Conservation (phyloP, 1,140 invertebrate species). For the Tetragnatha versicolor region DNA sequence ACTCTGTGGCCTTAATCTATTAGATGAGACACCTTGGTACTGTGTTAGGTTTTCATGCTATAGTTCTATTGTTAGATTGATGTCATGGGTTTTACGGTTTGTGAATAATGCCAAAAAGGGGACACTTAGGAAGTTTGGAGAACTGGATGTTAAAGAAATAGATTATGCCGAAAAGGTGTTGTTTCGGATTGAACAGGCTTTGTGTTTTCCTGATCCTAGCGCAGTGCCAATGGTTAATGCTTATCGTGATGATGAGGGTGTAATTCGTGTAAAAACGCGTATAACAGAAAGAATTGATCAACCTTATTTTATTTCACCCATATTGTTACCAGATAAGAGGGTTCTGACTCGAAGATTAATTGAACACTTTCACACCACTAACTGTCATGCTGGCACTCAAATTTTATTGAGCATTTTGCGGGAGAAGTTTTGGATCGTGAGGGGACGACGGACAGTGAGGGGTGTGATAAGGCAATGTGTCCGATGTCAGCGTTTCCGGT, state of each 20-base stretch:
- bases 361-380: not conserved
- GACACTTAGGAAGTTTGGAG: not conserved
- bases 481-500: not conserved
- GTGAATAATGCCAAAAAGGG: not conserved
- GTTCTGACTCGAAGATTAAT: not conserved
- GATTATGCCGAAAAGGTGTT: not conserved
- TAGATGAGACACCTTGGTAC: not conserved
- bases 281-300: conserved; percentile 9
- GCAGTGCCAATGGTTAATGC: not conserved
- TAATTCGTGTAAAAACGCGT: conserved; percentile 1
- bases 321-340: not conserved
- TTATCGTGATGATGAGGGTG: not conserved
- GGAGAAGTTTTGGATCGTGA: conserved; percentile 22
- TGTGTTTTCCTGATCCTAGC: not conserved
- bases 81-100: conserved; percentile 8
- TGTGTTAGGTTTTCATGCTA: not conserved
- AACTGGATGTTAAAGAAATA: not conserved
- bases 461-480: not conserved
- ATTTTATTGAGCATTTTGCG: not conserved
- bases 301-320: not conserved
- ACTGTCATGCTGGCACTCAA: conserved; percentile 13
- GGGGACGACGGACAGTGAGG: not conserved
- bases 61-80: not conserved
- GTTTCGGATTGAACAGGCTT: not conserved
- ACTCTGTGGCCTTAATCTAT: not conserved